Base-by-base conservation (phyloP, 2,113 vertebrate genomes). In the Gallinago paraguaiae region DNA sequence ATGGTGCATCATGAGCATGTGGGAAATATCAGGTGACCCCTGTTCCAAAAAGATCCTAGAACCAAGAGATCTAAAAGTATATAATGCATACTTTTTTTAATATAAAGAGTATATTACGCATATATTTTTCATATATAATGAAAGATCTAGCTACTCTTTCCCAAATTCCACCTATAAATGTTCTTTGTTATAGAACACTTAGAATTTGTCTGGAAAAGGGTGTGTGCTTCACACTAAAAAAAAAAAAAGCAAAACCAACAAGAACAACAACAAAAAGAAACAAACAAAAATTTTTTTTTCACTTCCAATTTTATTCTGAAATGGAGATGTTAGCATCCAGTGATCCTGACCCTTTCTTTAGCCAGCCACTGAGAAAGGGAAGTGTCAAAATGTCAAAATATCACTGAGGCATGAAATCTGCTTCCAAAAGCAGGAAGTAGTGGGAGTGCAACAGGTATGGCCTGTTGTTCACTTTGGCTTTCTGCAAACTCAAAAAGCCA, bases 1-100 rank as follows among this genome's bases (percentile, higher is more conserved):
- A n/a, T 0, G 1, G 3, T 57, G 17, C 10, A 17, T 81, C 45
- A 27, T 31, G 8, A 2, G 22, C 3, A 3, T 43, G n/a, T n/a
- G 23, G 63, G 28, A 81, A 53, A 77, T 17, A 50, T 17, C 15
- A 56, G 27, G 25, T 25, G 11, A 35, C 33, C 17, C 9, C 19
- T 19, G 20, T 27, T 87, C 20, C 28, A 68, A 20, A 31, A 46
- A 82, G 48, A 56, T 17, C 8, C 5, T 43, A 65, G 37, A 56
- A 6, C 10, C 7, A 69, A 20, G 28, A 28, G 3, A 45, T 50
- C 0, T 3, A 50, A 59, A 3, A 56, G 14, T 24, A 22, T n/a
- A 28, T 37, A 64, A 30, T 3, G 11, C 48, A 48, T 48, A 48
- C 11, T 48, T 23, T 23, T 23, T 48, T 48, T 23, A 50, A 53